Conservation (phyloP, 2,888 invertebrate genomes). For the Clepsis dumicolana region DNA sequence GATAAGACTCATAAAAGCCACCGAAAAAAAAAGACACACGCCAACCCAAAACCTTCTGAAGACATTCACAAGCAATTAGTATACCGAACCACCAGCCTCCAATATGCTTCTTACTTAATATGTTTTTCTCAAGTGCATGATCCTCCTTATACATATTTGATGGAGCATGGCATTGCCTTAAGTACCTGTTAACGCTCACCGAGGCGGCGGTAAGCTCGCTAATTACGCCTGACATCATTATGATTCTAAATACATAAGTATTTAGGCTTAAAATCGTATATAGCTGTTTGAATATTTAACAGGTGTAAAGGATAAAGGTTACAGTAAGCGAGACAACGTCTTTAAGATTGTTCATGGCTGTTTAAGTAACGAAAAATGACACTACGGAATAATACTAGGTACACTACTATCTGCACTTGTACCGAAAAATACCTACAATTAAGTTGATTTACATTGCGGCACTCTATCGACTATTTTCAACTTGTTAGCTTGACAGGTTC, state of each 20-base stretch:
- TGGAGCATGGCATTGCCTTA: conserved; percentile 60
- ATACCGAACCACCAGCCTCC: conserved; percentile 22
- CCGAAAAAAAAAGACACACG: not conserved
- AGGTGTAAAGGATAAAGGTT: not conserved
- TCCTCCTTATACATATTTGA: conserved; percentile 72
- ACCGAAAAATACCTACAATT: no score
- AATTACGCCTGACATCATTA: conserved; percentile 48
- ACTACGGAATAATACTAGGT: no score
- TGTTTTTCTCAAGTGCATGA: conserved; percentile 67
- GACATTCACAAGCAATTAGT: not conserved
- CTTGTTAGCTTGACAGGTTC: no score
- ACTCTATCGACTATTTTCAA: no score
- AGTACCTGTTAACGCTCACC: conserved; percentile 60
- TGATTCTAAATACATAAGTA: conserved; percentile 51
- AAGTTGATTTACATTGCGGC: no score
- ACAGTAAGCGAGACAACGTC: conserved; percentile 22
- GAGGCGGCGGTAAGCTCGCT: conserved; percentile 53
- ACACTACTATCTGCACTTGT: no score
- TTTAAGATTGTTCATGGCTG: no score
- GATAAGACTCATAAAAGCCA: no score
- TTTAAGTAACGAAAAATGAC: no score
- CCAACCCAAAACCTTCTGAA: not conserved
- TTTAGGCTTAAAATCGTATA: conserved; percentile 48
- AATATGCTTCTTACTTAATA: conserved; percentile 56
- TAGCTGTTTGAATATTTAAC: conserved; percentile 16